A percentile compares a stretch with the other conserved stretches of the same genome.
These are phyloP conservation scores for Girardia tigrina DNA, from an alignment of 2,888 invertebrate genomes.

Conservation along the genomic window DNA sequence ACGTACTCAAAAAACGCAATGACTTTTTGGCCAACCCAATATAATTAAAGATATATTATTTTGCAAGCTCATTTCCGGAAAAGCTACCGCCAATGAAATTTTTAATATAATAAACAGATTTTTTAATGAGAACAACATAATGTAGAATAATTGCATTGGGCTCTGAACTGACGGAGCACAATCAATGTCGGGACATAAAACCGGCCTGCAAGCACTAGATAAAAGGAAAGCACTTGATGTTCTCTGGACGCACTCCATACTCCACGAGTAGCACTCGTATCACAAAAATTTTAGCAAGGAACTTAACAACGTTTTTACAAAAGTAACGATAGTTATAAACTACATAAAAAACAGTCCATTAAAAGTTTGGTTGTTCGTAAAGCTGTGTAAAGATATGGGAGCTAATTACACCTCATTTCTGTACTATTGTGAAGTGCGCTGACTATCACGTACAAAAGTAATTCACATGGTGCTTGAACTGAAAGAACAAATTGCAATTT, in stretches of 20 bases:
- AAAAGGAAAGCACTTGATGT: neutral
- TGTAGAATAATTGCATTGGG: conserved; percentile 13
- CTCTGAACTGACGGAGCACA: conserved; percentile 3
- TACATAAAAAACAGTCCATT: conserved; percentile 21
- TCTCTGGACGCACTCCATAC: conserved; percentile 15
- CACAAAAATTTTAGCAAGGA: neutral
- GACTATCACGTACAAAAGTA: neutral
- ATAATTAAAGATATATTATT: too few species aligned
- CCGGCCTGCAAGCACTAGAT: neutral
- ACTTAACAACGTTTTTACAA: neutral
- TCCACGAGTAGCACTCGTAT: neutral
- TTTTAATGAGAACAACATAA: neutral
- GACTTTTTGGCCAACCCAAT: too few species aligned
- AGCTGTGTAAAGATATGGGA: conserved; percentile 11
- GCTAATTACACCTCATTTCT: conserved; percentile 11
- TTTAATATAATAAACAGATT: too few species aligned
- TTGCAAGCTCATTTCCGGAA: too few species aligned
- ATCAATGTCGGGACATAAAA: neutral
- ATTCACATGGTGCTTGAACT: too few species aligned
- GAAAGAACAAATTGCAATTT: too few species aligned
- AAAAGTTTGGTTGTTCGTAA: conserved; percentile 11
- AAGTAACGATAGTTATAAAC: conserved; percentile 19
- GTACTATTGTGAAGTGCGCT: conserved; percentile 23
- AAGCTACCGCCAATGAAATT: too few species aligned
- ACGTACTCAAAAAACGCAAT: too few species aligned